Evolutionary conservation across 2,113 vertebrate genomes (phyloP), one percentile per base, ranked within the genome.

Genomic region (Pomatostomus ruficeps): DNA sequence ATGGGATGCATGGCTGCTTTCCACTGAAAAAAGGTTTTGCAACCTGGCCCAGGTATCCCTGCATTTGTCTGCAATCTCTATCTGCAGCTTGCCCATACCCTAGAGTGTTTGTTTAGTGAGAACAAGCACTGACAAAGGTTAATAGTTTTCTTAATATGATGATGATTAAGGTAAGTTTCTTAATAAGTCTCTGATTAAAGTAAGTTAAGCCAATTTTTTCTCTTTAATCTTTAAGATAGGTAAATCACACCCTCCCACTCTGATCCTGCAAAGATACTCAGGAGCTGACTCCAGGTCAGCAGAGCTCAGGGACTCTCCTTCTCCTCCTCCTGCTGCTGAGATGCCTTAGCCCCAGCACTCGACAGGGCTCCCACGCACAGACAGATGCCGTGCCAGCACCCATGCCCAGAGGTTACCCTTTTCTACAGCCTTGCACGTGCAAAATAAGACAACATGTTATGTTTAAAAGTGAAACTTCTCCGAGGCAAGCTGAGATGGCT

Each of bases 221-320:
- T 83, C 88, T 89, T 93, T 81, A 77, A 86, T 89, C 88, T 96
- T 89, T 81, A 70, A 85, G 88, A 87, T 8, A 73, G 73, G 81
- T 66, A 95, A 93, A 89, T 90, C 70, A 81, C 70, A 73, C 22
- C 19, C 45, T 85, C 70, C 46, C 24, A 31, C 58, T 63, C n/a
- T 77, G 73, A 84, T 83, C 62, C 85, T 76, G 78, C 48, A 72
- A 55, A 91, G 76, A 79, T 14, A 57, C n/a, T 85, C 31, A 40
- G 36, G 51, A 88, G 61, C 70, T 71, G 45, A 54, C 33, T 55
- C 11, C 58, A 76, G 43, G 76, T 84, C 63, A 87, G 45, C 0
- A 0, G 43, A 71, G 48, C 35, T 75, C 79, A 72, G 48, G 71
- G 36, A 46, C 13, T 46, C 16, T 54, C 36, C 38, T 65, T 12